Conservation (phyloP, 1,140 invertebrate genomes). For the Anadara kagoshimensis region DNA sequence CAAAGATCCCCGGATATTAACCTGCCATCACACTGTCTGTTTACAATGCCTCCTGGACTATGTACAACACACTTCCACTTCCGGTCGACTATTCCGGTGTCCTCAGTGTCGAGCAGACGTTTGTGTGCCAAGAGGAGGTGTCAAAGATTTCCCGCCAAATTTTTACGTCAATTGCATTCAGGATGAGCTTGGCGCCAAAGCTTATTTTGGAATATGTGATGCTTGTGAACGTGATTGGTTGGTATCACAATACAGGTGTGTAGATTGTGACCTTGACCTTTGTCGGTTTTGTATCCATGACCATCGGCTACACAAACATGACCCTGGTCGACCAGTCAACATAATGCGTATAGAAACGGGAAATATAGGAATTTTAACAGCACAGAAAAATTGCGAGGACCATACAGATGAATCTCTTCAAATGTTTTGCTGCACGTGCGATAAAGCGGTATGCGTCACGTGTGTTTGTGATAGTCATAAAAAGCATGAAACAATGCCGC, state of each 20-base stretch:
- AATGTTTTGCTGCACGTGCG: conserved; percentile 61
- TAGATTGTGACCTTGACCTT: conserved; percentile 66
- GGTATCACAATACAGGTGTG: conserved; percentile 61
- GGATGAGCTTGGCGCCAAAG: conserved; percentile 60
- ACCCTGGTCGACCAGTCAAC: conserved; percentile 43
- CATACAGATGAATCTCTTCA: conserved; percentile 59
- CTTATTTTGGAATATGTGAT: conserved; percentile 56
- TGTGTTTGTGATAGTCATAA: conserved; percentile 60
- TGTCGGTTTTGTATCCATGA: conserved; percentile 66
- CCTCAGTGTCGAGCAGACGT: conserved; percentile 64
- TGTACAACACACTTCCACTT: conserved; percentile 52
- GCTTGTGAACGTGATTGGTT: conserved; percentile 60
- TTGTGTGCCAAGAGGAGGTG: conserved; percentile 60
- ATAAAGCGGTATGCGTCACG: conserved; percentile 55
- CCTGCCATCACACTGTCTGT: conserved; percentile 67
- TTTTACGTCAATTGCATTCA: conserved; percentile 66
- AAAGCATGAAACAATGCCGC: conserved; percentile 55
- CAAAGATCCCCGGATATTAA: conserved; percentile 63
- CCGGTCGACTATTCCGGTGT: conserved; percentile 63
- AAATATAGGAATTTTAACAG: conserved; percentile 38
- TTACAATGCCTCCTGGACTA: conserved; percentile 60
- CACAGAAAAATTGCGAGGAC: conserved; percentile 47
- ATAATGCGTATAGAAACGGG: conserved; percentile 61
- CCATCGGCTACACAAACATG: conserved; percentile 60
- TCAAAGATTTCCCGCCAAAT: conserved; percentile 65